Evolutionary conservation across 2,113 vertebrate genomes (phyloP).

Genomic region (Oncorhynchus nerka): DNA sequence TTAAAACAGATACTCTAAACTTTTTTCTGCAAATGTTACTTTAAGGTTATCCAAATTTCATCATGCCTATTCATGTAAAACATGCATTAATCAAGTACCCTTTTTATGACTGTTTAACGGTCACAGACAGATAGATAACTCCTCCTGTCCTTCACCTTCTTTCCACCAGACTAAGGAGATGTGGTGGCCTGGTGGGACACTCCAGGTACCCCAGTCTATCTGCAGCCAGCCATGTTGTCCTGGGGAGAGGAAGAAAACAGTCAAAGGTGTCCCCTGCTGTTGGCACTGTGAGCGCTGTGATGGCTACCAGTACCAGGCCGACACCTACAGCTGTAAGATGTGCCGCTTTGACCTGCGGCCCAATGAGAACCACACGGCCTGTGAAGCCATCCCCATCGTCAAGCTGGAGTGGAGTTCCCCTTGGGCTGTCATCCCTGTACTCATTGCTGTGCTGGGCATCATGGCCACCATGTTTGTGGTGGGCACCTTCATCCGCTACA

Average conservation of each 20-base stretch:
- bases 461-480: constrained; percentile 89
- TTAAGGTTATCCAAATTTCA: background rate
- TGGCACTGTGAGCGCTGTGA: constrained; percentile 96
- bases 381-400: constrained; percentile 88
- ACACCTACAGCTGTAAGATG: constrained; percentile 90
- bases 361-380: constrained; percentile 90
- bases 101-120: no score
- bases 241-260: constrained; percentile 89
- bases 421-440: constrained; percentile 90
- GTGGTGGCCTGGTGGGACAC: constrained; percentile 84
- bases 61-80: no score
- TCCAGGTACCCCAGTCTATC: constrained; percentile 84
- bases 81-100: no score
- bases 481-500: constrained; percentile 91
- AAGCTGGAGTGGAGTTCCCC: constrained; percentile 94
- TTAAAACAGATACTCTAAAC: background rate
- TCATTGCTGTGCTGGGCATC: constrained; percentile 89
- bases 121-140: no score
- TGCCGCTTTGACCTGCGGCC: constrained; percentile 91
- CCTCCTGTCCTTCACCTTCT: background rate
- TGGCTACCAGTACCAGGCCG: constrained; percentile 92
- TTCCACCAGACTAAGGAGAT: constrained; percentile 79
- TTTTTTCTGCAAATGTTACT: constrained; percentile 3
- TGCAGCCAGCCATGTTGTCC: constrained; percentile 92
- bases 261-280: constrained; percentile 94